Evolutionary conservation across 2,797 vertebrate species (phyloP).

Genomic region (Falco biarmicus): DNA sequence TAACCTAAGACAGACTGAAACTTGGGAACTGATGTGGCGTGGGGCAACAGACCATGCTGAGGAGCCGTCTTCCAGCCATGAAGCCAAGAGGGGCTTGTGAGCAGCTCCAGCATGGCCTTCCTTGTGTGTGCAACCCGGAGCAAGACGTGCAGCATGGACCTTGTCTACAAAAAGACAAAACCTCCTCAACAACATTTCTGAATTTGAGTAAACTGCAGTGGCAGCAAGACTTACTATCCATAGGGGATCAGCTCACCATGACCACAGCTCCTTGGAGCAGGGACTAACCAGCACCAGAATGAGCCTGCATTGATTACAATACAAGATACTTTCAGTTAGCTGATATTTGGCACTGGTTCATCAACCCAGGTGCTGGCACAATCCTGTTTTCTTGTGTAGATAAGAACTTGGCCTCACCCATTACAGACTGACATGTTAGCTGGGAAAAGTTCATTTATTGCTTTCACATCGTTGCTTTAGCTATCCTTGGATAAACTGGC

Average conservation of each 20-base stretch:
- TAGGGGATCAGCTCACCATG: neutral
- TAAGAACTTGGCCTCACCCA: conserved; percentile 57
- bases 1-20: neutral
- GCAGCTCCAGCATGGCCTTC: neutral
- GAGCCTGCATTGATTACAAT: neutral
- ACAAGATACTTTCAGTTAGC: neutral
- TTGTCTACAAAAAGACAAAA: neutral
- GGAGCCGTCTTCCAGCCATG: neutral
- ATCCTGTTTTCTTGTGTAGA: conserved; percentile 29
- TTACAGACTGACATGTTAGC: conserved; percentile 43
- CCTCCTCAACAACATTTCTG: neutral
- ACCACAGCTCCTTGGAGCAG: neutral
- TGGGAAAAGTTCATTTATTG: conserved; percentile 61
- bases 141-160: rapidly evolving
- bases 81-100: neutral
- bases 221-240: neutral
- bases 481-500: conserved; percentile 13
- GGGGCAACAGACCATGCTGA: neutral
- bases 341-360: conserved; percentile 26
- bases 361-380: conserved; percentile 52
- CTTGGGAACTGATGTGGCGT: neutral
- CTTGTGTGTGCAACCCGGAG: neutral
- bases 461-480: conserved; percentile 53
- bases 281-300: neutral
- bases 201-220: neutral